Base-by-base conservation (phyloP, 1,140 invertebrate species). In the Saccostrea glomerata region DNA sequence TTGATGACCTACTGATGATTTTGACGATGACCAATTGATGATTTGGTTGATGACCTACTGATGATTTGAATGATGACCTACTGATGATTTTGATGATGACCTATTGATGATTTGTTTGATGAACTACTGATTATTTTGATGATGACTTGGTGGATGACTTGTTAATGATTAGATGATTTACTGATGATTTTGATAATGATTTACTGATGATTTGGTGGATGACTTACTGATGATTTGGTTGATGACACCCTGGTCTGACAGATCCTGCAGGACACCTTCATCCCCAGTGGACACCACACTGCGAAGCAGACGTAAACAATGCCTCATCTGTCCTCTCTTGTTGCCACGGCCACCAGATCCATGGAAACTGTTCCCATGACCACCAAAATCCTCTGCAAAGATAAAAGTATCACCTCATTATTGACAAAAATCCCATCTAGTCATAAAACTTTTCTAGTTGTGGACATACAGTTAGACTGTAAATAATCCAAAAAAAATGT, bases 291-390 rank as follows among this genome's bases (percentile, higher is more conserved):
- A 93, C 13, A 94, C 92, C 20, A 95, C 92, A 90, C 93, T 94
- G 20, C 94, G 88, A 70, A 95, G 89, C 47, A 95, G 85, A 15
- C 94, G 91, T 55, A 95, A 88, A 90, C 94, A 94, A 86, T 94
- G 92, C 25, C 94, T 87, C 93, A 95, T 93, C 92, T 95, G 95
- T 73, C 94, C 94, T 85, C 93, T 91, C 89, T 95, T 95, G 91
- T 92, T 95, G 20, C 94, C 94, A 58, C 94, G 93, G 0, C 95
- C 94, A 91, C 94, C 93, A 85, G 88, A 93, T 20, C 93, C 94
- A 92, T 94, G 92, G 88, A 94, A 93, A 91, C 94, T 95, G 92
- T 95, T 95, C n/a, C 95, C 95, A 91, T 95, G 92, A 36, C 95
- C 95, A 90, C 91, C 90, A 92, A 94, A 95, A 15, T 94, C 92